Base-by-base conservation (phyloP, 2,797 vertebrate genomes). In the Myioborus miniatus region DNA sequence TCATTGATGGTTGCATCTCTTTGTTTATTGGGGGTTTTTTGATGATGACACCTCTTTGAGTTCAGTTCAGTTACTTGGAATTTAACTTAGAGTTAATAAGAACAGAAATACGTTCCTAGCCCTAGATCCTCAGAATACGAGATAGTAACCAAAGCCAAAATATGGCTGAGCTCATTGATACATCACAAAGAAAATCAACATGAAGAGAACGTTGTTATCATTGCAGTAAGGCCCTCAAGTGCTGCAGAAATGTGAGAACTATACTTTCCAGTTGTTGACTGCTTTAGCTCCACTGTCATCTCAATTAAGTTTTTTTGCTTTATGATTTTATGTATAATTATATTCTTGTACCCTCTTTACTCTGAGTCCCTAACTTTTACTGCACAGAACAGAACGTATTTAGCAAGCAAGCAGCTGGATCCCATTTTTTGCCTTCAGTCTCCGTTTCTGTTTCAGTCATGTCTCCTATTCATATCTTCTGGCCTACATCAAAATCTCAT, bases 31-130 rank as follows among this genome's bases (percentile, higher is more conserved):
- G 7, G 1, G 1, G 1, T 4, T 60, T 63, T 49, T 64, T 70
- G 5, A n/a, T 63, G 8, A 39, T 1, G 1, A 11, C 1, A 2
- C 3, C 6, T 76, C 29, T 72, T 52, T 58, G 17, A 23, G 6
- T 81, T 81, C 30, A 67, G 0, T 68, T 26, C 27, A 65, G 19
- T 68, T 67, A 55, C 20, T 78, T 79, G 49, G 19, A 76, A 50
- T 69, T 65, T 63, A 29, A 12, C 1, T 5, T 64, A 37, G 11
- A 37, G 24, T 74, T 74, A 70, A 36, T n/a, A 65, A 68, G 24
- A 83, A 64, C 8, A 77, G 7, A 87, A 49, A 34, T 36, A 63
- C 1, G 0, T 50, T 30, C 8, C 39, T 19, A 59, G 15, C 19
- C 19, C 19, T 74, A 39, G 18, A 46, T 67, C 29, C 26, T 70